These are phyloP conservation scores for Caenorhabditis sp. DNA, from an alignment of 2,888 invertebrate species.

Conservation along the genomic window DNA sequence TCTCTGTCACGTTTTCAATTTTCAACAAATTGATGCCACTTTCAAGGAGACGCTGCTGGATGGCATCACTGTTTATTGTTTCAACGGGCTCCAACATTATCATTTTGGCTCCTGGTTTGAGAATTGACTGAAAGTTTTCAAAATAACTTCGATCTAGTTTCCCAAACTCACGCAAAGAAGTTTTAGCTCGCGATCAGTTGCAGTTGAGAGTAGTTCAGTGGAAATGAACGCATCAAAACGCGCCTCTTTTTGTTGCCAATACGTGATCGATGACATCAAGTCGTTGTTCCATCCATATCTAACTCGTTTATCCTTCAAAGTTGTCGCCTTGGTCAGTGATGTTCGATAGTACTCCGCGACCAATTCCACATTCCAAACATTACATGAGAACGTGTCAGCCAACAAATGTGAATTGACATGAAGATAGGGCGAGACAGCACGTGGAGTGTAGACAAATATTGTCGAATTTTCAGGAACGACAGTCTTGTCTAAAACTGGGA, in stretches of 20 bases:
- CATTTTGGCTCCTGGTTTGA: slow-evolving; percentile 41
- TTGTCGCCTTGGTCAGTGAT: slow-evolving; percentile 63
- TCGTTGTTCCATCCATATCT: slow-evolving; percentile 55
- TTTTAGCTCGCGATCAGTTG: slow-evolving; percentile 36
- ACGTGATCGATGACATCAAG: slow-evolving; percentile 36
- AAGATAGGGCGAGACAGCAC: slow-evolving; percentile 48
- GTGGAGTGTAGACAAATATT: slow-evolving; percentile 59
- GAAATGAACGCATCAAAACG: slow-evolving; percentile 56
- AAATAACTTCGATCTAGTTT: background rate
- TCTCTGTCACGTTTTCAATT: slow-evolving; percentile 43
- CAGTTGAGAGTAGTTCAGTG: slow-evolving; percentile 54
- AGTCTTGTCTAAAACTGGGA: slow-evolving; percentile 30
- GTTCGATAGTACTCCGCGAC: slow-evolving; percentile 62
- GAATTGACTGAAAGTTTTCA: slow-evolving; percentile 43
- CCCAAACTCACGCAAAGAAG: slow-evolving; percentile 25
- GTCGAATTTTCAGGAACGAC: slow-evolving; percentile 43
- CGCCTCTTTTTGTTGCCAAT: slow-evolving; percentile 52
- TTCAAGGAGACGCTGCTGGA: slow-evolving; percentile 19
- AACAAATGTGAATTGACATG: slow-evolving; percentile 60
- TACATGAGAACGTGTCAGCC: slow-evolving; percentile 50
- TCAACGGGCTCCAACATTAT: slow-evolving; percentile 52
- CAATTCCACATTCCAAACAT: slow-evolving; percentile 65
- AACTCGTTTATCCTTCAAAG: slow-evolving; percentile 54
- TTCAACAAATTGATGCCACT: slow-evolving; percentile 22
- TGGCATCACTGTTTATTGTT: slow-evolving; percentile 19